phyloP scores from a whole-genome alignment of 2,113 vertebrate species.

The Gobius niger region DNA sequence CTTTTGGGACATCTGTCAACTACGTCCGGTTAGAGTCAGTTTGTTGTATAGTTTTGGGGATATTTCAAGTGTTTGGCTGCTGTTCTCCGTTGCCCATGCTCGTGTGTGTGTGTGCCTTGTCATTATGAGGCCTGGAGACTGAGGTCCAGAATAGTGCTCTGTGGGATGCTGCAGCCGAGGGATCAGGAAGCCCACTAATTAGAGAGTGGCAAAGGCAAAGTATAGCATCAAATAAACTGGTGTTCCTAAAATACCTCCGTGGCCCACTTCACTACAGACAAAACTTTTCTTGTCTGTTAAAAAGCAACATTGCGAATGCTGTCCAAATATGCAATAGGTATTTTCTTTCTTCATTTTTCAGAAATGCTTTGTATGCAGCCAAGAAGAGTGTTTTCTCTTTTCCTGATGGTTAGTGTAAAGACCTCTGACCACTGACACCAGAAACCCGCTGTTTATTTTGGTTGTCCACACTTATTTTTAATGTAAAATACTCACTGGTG shows the following conservation, averaged over 20 bases:
- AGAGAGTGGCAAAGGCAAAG: slow-evolving; percentile 60
- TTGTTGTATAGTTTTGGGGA: slow-evolving; percentile 53
- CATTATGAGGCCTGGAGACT: slow-evolving; percentile 71
- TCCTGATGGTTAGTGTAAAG: slow-evolving; percentile 15
- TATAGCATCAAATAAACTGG: slow-evolving; percentile 70
- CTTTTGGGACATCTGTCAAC: neutral
- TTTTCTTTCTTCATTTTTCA: neutral
- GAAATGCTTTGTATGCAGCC: too few relatives aligned
- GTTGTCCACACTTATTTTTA: slow-evolving; percentile 45
- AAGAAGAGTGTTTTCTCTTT: too few relatives aligned
- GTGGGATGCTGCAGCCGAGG: slow-evolving; percentile 60
- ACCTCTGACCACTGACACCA: slow-evolving; percentile 43
- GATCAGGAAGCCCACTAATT: slow-evolving; percentile 71
- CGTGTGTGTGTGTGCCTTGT: slow-evolving; percentile 63
- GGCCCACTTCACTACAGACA: slow-evolving; percentile 40
- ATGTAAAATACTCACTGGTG: slow-evolving; percentile 52
- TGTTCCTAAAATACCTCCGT: slow-evolving; percentile 56
- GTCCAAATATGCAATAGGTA: slow-evolving; percentile 21
- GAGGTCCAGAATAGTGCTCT: slow-evolving; percentile 58
- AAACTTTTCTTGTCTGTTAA: slow-evolving; percentile 50
- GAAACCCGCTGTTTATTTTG: slow-evolving; percentile 49
- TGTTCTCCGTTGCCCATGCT: slow-evolving; percentile 66
- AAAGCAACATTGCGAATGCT: slow-evolving; percentile 38
- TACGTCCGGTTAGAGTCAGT: neutral
- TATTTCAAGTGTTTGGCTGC: slow-evolving; percentile 66